Evolutionary conservation across 2,888 invertebrate species (phyloP).

Genomic region (Ophion costatus): DNA sequence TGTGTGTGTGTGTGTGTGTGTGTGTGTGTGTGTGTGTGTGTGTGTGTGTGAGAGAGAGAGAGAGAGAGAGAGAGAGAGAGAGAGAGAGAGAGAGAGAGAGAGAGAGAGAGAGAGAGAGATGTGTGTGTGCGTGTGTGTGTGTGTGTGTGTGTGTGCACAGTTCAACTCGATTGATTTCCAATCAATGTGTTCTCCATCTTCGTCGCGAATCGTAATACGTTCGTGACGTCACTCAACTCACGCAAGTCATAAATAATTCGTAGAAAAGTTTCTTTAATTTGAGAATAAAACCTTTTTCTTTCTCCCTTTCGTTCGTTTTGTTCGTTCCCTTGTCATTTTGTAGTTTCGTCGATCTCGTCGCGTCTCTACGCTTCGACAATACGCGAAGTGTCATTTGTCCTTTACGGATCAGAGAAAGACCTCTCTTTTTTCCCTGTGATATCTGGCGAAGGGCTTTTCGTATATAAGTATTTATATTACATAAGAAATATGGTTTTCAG

Average conservation of each 20-base stretch:
- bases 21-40: no score
- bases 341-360: constrained; percentile 6
- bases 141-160: no score
- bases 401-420: background rate
- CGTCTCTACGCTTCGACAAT: background rate
- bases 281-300: constrained; percentile 38
- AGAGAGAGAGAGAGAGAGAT: background rate
- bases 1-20: no score
- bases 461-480: constrained; percentile 54
- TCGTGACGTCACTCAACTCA: constrained; percentile 4
- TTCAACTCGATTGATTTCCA: constrained; percentile 20
- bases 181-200: constrained; percentile 15
- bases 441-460: background rate
- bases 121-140: no score
- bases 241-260: constrained; percentile 48
- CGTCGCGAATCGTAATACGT: constrained; percentile 23
- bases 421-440: background rate
- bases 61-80: constrained; percentile 42
- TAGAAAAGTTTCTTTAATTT: constrained; percentile 59
- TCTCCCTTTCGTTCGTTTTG: background rate
- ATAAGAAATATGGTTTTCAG: constrained; percentile 76
- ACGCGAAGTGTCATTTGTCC: background rate
- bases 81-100: background rate
- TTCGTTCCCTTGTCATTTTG: background rate
- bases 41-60: no score